phyloP scores from a whole-genome alignment of 2,797 vertebrate genomes.

The Sebastes iracundus region DNA sequence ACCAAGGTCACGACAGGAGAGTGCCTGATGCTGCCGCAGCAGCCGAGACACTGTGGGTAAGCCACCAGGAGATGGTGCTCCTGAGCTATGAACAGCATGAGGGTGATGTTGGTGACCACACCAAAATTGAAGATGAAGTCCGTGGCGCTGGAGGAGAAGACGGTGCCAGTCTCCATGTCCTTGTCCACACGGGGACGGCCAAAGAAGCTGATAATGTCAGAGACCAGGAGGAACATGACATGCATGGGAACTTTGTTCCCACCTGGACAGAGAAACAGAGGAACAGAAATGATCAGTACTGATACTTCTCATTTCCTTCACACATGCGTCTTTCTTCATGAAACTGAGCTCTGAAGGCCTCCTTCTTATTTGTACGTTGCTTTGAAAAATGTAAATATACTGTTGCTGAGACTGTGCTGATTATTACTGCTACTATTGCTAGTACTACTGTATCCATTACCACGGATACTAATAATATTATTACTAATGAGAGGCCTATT shows the following conservation, averaged over 20 bases:
- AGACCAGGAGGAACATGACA: conserved; percentile 70
- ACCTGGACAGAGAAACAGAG: conserved; percentile 20
- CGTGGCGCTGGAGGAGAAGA: conserved; percentile 28
- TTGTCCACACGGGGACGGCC: conserved; percentile 37
- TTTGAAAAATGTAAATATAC: neutral
- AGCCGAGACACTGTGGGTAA: conserved; percentile 57
- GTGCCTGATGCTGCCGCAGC: conserved; percentile 39
- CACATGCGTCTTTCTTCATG: neutral
- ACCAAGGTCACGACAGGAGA: conserved; percentile 42
- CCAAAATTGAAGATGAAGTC: conserved; percentile 74
- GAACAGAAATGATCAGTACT: neutral
- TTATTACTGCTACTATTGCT: neutral
- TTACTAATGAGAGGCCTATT: neutral
- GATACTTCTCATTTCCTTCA: neutral
- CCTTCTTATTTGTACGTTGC: neutral
- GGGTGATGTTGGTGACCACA: conserved; percentile 66
- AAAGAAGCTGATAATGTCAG: conserved; percentile 75
- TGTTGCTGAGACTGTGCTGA: neutral
- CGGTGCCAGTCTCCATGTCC: fast-evolving
- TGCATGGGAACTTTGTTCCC: conserved; percentile 62
- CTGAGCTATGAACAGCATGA: conserved; percentile 74
- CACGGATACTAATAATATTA: neutral
- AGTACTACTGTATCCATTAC: neutral
- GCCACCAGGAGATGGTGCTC: conserved; percentile 68
- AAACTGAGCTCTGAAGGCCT: neutral